phyloP scores from a whole-genome alignment of 2,797 vertebrate species.

The Psittacula derbiana region DNA sequence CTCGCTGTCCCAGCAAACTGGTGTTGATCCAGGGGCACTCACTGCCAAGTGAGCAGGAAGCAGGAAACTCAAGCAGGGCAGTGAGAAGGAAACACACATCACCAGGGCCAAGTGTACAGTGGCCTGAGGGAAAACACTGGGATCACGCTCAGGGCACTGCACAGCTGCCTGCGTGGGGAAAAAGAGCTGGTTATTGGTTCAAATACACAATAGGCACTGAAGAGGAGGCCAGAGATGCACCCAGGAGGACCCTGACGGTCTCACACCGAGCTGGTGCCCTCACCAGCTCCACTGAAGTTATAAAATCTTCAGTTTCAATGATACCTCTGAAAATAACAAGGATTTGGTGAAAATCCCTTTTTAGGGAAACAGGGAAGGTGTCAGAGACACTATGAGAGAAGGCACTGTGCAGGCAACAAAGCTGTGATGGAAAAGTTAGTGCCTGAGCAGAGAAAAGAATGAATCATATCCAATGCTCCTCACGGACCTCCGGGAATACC shows the following conservation, averaged over 20 bases:
- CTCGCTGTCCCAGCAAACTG: slow-evolving; percentile 25
- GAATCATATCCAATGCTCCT: fast-evolving
- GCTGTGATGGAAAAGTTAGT: not conserved
- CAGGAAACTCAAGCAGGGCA: slow-evolving; percentile 25
- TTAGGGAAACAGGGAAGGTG: not conserved
- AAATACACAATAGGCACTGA: not conserved
- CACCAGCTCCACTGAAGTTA: not conserved
- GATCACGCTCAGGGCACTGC: not conserved
- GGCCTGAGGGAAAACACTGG: not conserved
- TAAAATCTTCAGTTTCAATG: not conserved
- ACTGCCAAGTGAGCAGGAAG: slow-evolving; percentile 27
- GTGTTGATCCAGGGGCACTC: slow-evolving; percentile 12
- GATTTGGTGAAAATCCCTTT: not conserved
- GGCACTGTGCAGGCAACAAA: not conserved
- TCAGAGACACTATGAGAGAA: not conserved
- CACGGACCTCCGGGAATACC: not conserved
- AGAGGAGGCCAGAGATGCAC: not conserved
- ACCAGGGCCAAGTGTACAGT: not conserved
- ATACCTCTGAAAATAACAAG: not conserved
- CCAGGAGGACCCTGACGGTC: not conserved
- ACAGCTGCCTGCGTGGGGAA: not conserved
- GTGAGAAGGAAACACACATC: slow-evolving; percentile 24
- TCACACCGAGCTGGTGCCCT: not conserved
- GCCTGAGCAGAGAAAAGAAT: not conserved
- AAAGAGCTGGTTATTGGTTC: not conserved